Base-by-base conservation (phyloP, 2,113 vertebrate species). In the Ranitomeya imitator region DNA sequence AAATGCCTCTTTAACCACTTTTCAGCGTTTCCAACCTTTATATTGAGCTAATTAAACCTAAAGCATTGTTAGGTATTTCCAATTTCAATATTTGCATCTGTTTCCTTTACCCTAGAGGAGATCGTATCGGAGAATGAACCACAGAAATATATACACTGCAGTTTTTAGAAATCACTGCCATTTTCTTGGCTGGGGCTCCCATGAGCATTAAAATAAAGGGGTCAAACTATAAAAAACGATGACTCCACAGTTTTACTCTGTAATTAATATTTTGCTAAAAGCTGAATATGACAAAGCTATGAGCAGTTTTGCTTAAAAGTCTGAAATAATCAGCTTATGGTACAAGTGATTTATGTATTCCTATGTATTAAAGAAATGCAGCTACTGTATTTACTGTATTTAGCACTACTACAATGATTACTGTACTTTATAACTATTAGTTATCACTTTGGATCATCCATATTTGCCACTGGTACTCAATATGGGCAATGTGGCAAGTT, bases 61-160 rank as follows among this genome's bases (percentile, higher is more conserved):
- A 88, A 83, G 71, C 59, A 67, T 78, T 82, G 54, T 88, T 73
- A 23, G 52, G 37, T 6, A 18, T 57, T 51, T 88, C 71, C 63
- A 88, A 88, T 77, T 84, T 57, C 71, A 88, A 88, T 88, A 88
- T 88, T 88, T 88, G 87, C 87, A 88, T 88, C 80, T 88, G 87
- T 88, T 88, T 16, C n/a, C 19, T 84, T 77, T 26, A 16, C 80
- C 80, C 69, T 26, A 26, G 80, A 83, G 80, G 77, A 60, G 19
- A 54, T 52, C 12, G 15, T 21, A 45, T 83, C 71, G 65, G 14
- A n/a, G 16, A 77, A 65, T 31, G 11, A 77, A 83, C 23, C 23
- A 61, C 55, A 80, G 13, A 74, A 23, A 26, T 63, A 59, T 65
- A 77, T 19, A 83, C 55, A 65, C 51, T 83, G 87, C 87, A 88